Evolutionary conservation across 2,113 vertebrate species (phyloP), one percentile per base, ranked within the genome.

Genomic region (Dryoscopus gambensis): DNA sequence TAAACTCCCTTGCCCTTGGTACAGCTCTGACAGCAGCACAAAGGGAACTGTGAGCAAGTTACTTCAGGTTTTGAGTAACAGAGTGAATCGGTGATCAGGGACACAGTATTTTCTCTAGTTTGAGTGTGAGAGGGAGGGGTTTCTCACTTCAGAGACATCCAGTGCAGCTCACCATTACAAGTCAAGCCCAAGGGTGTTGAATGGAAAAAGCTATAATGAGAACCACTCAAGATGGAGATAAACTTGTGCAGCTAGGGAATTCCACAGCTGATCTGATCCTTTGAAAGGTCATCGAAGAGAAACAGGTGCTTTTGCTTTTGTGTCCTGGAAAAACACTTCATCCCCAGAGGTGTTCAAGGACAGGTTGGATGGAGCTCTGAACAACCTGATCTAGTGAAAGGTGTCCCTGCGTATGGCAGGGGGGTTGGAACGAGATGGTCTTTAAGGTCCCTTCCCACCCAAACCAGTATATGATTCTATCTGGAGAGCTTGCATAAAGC

Each of bases 361-460:
- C 53, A 31, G 53, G 24, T 8, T 62, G 62, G 39, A 40, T 53
- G 23, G 69, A 39, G 24, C n/a, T 60, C 62, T 46, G 30, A 75
- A 39, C 39, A 53, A 8, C 53, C 35, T 40, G 24, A 28, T 25
- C 16, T 13, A 39, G 28, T 60, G 46, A n/a, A 82, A 60, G 20
- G 24, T 40, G 53, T 60, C 60, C 28, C 28, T 82, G n/a, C 1
- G 0, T 23, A 22, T 68, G 24, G 53, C 28, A 39, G 11, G 7
- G 33, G 17, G 16, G 3, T 4, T 68, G 62, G 46, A 52, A 39
- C 0, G 0, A 53, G 28, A 39, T 53, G 16, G 16, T 46, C 28
- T 46, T 82, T 39, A 15, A 68, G 30, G 46, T 53, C 33, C 24
- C 28, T 60, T 60, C 39, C 62, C 53, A 25, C 28, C 20, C 69